Percentiles rank a stretch among this genome's conserved stretches.
Evolutionary conservation across 2,113 vertebrate genomes (phyloP).

Genomic region (Capreolus pygargus): DNA sequence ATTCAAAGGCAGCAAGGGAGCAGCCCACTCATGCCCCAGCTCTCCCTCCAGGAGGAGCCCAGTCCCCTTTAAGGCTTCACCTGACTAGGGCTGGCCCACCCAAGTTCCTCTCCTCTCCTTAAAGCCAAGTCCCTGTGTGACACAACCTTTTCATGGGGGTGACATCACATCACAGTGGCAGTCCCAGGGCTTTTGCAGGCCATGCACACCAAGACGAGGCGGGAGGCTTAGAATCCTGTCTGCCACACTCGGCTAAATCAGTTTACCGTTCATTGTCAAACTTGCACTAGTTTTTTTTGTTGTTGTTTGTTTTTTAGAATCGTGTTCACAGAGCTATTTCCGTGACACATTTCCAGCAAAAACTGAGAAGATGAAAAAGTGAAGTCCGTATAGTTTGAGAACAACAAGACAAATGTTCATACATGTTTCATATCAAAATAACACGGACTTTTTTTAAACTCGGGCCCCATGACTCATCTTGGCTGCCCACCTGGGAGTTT

Average conservation of each 20-base stretch:
- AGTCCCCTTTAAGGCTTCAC: background rate
- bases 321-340: background rate
- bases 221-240: too few relatives aligned
- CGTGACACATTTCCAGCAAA: background rate
- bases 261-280: background rate
- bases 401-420: background rate
- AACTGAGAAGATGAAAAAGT: background rate
- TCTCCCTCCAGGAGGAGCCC: background rate
- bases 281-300: background rate
- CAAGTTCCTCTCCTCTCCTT: background rate
- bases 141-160: background rate
- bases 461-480: background rate
- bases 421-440: background rate
- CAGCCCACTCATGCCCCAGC: background rate
- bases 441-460: background rate
- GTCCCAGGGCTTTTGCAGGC: background rate
- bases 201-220: fast-evolving
- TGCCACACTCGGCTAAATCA: background rate
- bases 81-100: background rate
- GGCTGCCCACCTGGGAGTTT: background rate
- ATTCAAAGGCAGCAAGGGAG: background rate
- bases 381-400: background rate
- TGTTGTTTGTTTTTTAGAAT: background rate
- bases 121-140: background rate
- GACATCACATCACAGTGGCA: too few relatives aligned